Percentiles rank a stretch among this genome's conserved stretches.
Conservation (phyloP, 1,140 invertebrate species). For the Panulirus ornatus region DNA sequence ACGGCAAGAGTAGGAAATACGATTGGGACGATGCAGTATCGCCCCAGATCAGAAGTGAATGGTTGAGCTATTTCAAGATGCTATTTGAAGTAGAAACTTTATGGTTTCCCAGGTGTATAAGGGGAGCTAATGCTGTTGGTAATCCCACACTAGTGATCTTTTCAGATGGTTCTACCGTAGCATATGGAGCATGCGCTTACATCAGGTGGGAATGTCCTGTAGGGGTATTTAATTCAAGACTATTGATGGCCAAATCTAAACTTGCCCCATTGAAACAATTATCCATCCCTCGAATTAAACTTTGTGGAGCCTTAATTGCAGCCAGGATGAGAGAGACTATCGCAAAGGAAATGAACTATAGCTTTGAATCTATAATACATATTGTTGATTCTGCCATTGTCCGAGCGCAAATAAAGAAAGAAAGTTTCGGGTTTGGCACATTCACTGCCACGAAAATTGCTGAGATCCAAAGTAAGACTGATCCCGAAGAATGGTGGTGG, state of each 20-base stretch:
- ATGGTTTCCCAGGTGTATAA: not conserved
- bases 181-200: not conserved
- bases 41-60: not conserved
- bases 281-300: slow-evolving; percentile 9
- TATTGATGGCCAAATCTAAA: not conserved
- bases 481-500: not conserved
- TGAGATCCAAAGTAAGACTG: slow-evolving; percentile 15
- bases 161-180: not conserved
- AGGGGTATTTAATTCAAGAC: not conserved
- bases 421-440: not conserved
- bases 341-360: slow-evolving; percentile 21
- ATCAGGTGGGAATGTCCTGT: not conserved
- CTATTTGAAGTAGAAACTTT: not conserved
- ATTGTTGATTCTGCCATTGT: slow-evolving; percentile 31
- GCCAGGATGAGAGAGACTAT: not conserved
- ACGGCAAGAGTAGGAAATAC: not conserved
- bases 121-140: not conserved
- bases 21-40: not conserved
- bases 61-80: no score
- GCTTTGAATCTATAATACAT: not conserved
- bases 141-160: not conserved
- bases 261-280: not conserved
- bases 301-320: slow-evolving; percentile 19
- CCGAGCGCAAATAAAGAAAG: no score
- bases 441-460: slow-evolving; percentile 13